Percentiles rank a stretch among this genome's conserved stretches.
Evolutionary conservation across 2,888 invertebrate genomes (phyloP).

Genomic region (Catocala nupta): DNA sequence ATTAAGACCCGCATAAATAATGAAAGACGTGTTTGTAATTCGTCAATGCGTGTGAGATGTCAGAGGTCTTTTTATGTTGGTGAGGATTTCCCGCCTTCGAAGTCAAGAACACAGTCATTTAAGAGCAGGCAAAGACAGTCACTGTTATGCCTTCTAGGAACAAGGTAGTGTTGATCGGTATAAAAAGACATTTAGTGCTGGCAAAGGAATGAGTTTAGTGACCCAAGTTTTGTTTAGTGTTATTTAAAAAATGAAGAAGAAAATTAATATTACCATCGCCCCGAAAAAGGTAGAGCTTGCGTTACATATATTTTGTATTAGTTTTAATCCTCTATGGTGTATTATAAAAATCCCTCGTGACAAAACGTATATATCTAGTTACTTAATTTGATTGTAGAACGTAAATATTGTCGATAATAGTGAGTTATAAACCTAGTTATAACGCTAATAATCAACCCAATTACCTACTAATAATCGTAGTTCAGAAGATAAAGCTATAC

Average conservation of each 20-base stretch:
- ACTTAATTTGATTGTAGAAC: neutral
- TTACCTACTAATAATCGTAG: neutral
- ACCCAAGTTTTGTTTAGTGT: constrained; percentile 7
- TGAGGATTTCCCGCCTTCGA: constrained; percentile 45
- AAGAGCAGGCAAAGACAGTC: constrained; percentile 43
- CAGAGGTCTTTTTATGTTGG: constrained; percentile 49
- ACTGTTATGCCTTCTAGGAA: constrained; percentile 36
- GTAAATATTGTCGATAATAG: neutral
- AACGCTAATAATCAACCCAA: neutral
- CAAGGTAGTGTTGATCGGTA: constrained; percentile 32
- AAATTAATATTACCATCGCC: constrained; percentile 57
- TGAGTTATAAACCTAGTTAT: neutral
- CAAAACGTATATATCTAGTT: neutral
- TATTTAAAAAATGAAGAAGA: constrained; percentile 57
- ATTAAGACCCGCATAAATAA: constrained; percentile 39
- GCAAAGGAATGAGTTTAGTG: constrained; percentile 31
- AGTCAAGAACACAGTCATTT: constrained; percentile 45
- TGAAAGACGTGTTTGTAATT: constrained; percentile 12
- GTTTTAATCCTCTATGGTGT: no score
- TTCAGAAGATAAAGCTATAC: neutral
- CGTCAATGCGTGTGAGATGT: constrained; percentile 19
- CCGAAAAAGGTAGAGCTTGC: constrained; percentile 56
- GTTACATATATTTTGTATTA: no score
- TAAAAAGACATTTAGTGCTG: constrained; percentile 2
- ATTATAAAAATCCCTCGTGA: no score